Percentiles rank a stretch among this genome's conserved stretches.
Conservation (phyloP, 2,888 invertebrate genomes). For the Listrodromus nycthemerus region DNA sequence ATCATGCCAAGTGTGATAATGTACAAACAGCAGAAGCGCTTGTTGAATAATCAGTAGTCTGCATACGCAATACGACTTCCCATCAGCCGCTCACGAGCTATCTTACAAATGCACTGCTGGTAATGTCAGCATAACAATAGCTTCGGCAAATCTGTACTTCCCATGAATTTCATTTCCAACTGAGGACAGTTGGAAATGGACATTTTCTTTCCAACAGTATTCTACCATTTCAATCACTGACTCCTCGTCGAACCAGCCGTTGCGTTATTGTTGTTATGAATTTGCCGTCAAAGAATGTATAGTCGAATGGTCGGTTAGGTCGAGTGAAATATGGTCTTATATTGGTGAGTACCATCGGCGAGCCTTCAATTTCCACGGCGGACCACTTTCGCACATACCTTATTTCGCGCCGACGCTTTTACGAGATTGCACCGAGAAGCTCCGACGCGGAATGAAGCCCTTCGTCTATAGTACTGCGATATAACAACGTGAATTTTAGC, state of each 20-base stretch:
- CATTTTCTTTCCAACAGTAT: not conserved
- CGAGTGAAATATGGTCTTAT: conserved; percentile 21
- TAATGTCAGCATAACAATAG: not conserved
- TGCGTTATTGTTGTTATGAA: not conserved
- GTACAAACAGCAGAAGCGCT: conserved; percentile 16
- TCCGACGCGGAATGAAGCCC: conserved; percentile 2
- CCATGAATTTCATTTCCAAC: not conserved
- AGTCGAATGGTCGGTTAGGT: not conserved
- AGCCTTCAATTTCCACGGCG: not conserved
- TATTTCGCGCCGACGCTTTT: conserved; percentile 16
- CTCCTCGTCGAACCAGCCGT: not conserved
- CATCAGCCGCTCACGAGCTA: not conserved
- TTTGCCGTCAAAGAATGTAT: not conserved
- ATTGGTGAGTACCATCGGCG: not conserved
- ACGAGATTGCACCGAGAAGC: conserved; percentile 32
- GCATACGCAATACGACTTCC: not conserved
- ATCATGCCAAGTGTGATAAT: conserved; percentile 25
- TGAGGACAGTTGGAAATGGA: no score
- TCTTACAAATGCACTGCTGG: not conserved
- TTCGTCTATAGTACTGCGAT: not conserved
- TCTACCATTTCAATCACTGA: not conserved
- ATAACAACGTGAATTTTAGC: not conserved
- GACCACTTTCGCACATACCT: not conserved
- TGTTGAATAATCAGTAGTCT: not conserved
- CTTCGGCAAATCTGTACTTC: not conserved